A percentile compares a stretch with the other conserved stretches of the same genome.
Conservation (phyloP, 2,888 invertebrate species). For the Oligia latruncula region DNA sequence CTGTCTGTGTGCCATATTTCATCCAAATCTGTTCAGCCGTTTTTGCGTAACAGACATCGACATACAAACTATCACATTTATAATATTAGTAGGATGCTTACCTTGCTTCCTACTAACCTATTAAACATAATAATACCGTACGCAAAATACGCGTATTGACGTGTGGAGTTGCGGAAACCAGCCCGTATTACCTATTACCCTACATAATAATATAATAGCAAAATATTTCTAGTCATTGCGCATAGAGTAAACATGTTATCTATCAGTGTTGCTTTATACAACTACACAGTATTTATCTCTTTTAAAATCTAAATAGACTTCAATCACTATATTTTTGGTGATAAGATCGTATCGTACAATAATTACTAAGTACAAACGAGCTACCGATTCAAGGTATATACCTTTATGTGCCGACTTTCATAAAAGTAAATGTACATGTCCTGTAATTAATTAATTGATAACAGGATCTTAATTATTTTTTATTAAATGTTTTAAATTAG, state of each 20-base stretch:
- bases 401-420: slow-evolving; percentile 67
- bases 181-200: too few species aligned
- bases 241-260: slow-evolving; percentile 49
- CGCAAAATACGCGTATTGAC: too few species aligned
- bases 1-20: not conserved
- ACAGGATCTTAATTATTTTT: slow-evolving; percentile 64
- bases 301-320: slow-evolving; percentile 72
- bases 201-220: not conserved
- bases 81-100: not conserved
- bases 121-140: not conserved
- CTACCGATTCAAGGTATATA: slow-evolving; percentile 71
- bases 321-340: slow-evolving; percentile 68
- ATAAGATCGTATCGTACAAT: slow-evolving; percentile 73
- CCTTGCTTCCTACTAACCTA: not conserved
- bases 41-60: not conserved
- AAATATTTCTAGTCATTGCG: slow-evolving; percentile 49
- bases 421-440: slow-evolving; percentile 57
- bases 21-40: not conserved
- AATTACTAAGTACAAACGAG: slow-evolving; percentile 75
- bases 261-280: slow-evolving; percentile 60
- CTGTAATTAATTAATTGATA: slow-evolving; percentile 67
- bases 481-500: slow-evolving; percentile 40
- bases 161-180: too few species aligned
- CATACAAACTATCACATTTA: not conserved
- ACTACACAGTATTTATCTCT: slow-evolving; percentile 61